Evolutionary conservation across 2,888 invertebrate species (phyloP).

Genomic region (Leucozona laternaria): DNA sequence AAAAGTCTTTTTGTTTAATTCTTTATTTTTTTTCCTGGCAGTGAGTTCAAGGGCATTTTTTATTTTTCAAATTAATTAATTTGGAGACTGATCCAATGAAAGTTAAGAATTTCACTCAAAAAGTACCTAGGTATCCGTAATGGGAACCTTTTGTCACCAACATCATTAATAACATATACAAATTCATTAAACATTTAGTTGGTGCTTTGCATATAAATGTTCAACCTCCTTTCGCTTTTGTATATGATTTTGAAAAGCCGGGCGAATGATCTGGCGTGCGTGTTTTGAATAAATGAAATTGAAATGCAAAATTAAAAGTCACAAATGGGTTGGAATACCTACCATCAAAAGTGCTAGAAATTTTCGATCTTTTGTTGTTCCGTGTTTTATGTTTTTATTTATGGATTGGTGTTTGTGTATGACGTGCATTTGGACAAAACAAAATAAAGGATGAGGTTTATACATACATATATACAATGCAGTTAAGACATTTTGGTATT

Average conservation of each 20-base stretch:
- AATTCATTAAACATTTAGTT: constrained; percentile 17
- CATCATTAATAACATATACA: constrained; percentile 23
- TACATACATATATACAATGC: neutral
- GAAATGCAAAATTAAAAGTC: neutral
- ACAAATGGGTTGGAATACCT: constrained; percentile 15
- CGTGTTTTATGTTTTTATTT: neutral
- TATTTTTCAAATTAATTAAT: constrained; percentile 2
- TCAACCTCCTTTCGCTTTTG: constrained; percentile 43
- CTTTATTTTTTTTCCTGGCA: neutral
- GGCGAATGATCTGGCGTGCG: constrained; percentile 42
- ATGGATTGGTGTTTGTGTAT: neutral
- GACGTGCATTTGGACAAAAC: neutral
- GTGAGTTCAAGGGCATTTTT: constrained; percentile 60
- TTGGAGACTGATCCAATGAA: constrained; percentile 40
- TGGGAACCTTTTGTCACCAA: constrained; percentile 15
- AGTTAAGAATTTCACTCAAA: constrained; percentile 56
- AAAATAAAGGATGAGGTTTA: neutral
- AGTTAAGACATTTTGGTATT: neutral
- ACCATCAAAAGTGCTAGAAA: constrained; percentile 21
- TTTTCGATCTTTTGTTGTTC: neutral
- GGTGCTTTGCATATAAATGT: constrained; percentile 49
- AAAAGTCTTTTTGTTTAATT: neutral
- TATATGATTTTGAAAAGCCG: constrained; percentile 14
- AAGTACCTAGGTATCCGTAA: neutral
- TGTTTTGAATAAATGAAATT: constrained; percentile 33